Base-by-base conservation (phyloP, 1,140 invertebrate genomes). In the Drosophila melanica region DNA sequence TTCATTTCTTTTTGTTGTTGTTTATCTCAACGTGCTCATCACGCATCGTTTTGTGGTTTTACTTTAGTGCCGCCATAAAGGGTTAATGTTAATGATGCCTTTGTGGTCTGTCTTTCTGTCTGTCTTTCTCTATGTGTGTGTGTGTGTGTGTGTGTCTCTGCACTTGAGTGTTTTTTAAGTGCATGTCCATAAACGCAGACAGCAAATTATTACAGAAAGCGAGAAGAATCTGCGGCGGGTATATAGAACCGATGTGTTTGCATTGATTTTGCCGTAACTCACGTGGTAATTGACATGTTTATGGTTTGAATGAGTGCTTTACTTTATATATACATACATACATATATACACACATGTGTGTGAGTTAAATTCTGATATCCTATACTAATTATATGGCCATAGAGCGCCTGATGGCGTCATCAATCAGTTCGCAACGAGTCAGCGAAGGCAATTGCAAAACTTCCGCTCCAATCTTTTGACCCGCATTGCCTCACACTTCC, bases 11-110 rank as follows among this genome's bases (percentile, higher is more conserved):
- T 57, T 72, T 81, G 81, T 86, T 84, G 84, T 84, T 87, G 84
- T 87, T 87, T 87, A 87, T 87, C 82, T 89, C 69, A 87, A 87
- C 82, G 82, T 89, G 84, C 82, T 89, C 82, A 87, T 82, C 82
- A 82, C 72, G 82, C 82, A 80, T 77, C 76, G 79, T 89, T 87
- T 87, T 86, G 81, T 86, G 81, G 82, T 67, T 76, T 87, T 75
- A 75, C 78, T 86, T 86, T 86, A 86, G 75, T 87, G 82, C 81
- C 75, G 75, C 81, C 81, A 87, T 86, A 86, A 86, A 86, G 81
- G 82, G 82, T 86, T 86, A 86, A 85, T 85, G 81, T 79, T 85
- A 80, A 86, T 86, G 81, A 78, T 81, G 81, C 81, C 77, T 81
- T 66, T 76, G 68, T 67, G 73, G 62, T 44, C 48, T 27, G 18